Evolutionary conservation across 2,113 vertebrate genomes (phyloP).

Genomic region (Morone chrysops): DNA sequence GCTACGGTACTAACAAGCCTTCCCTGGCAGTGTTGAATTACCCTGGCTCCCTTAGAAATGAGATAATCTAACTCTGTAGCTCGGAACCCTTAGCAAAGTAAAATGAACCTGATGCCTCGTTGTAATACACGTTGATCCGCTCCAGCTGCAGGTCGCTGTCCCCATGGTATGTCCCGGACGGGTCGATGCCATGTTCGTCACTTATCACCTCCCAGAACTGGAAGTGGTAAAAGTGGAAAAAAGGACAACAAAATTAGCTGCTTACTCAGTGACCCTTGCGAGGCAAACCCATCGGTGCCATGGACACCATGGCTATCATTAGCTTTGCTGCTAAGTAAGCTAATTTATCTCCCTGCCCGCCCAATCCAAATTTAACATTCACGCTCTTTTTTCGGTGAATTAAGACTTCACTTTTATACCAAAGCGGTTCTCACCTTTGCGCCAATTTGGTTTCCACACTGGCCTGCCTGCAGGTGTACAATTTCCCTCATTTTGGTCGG

Average conservation of each 20-base stretch:
- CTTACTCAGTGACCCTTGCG: neutral
- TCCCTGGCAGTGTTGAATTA: constrained; percentile 18
- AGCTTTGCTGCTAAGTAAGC: constrained; percentile 27
- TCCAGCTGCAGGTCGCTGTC: constrained; percentile 77
- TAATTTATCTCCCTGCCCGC: constrained; percentile 26
- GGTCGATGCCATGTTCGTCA: constrained; percentile 76
- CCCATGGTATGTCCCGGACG: constrained; percentile 67
- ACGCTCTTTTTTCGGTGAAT: neutral
- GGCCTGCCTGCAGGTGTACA: constrained; percentile 72
- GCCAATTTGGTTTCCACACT: constrained; percentile 75
- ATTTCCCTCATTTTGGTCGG: constrained; percentile 70
- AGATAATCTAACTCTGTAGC: neutral
- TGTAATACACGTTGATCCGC: constrained; percentile 75
- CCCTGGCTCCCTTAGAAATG: neutral
- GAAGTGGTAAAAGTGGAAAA: neutral
- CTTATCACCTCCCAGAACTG: constrained; percentile 79
- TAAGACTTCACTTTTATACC: neutral
- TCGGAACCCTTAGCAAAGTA: neutral
- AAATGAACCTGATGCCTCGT: constrained; percentile 67
- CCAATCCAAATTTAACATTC: constrained; percentile 25
- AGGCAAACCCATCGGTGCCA: neutral
- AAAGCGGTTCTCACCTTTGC: constrained; percentile 54
- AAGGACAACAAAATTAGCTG: neutral
- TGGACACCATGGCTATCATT: neutral
- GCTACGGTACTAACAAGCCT: neutral